Conservation (phyloP, 1,140 invertebrate genomes). For the Euschistus heros region DNA sequence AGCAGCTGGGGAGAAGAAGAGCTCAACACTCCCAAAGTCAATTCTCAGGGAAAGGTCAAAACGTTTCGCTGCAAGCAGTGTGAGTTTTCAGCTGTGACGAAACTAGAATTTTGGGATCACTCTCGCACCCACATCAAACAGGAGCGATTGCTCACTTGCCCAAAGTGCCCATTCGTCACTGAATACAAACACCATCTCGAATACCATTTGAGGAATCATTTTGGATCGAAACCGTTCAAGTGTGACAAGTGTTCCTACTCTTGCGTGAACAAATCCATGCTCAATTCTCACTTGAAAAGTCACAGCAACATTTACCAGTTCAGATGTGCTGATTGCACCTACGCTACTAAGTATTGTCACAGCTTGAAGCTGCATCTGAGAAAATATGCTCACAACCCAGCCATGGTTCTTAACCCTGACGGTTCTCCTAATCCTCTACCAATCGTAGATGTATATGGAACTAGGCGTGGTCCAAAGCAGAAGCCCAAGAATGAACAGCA, state of each 20-base stretch:
- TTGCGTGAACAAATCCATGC: slow-evolving; percentile 99
- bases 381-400: slow-evolving; percentile 85
- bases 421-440: slow-evolving; percentile 75
- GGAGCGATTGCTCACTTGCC: slow-evolving; percentile 84
- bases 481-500: slow-evolving; percentile 36
- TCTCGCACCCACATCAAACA: slow-evolving; percentile 79
- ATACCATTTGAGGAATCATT: slow-evolving; percentile 93
- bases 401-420: slow-evolving; percentile 75
- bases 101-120: slow-evolving; percentile 90
- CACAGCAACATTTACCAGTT: slow-evolving; percentile 97
- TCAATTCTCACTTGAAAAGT: slow-evolving; percentile 96
- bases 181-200: slow-evolving; percentile 98
- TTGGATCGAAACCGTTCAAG: slow-evolving; percentile 92
- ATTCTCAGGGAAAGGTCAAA: slow-evolving; percentile 75
- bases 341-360: slow-evolving; percentile 97
- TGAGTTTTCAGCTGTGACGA: slow-evolving; percentile 68
- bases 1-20: slow-evolving; percentile 48
- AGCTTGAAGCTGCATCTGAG: slow-evolving; percentile 89
- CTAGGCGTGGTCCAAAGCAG: slow-evolving; percentile 69
- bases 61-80: slow-evolving; percentile 90
- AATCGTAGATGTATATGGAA: slow-evolving; percentile 84
- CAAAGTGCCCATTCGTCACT: slow-evolving; percentile 91
- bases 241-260: slow-evolving; percentile 84
- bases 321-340: slow-evolving; percentile 87
- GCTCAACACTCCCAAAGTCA: slow-evolving; percentile 56